These are phyloP conservation scores for Marcusenius ussheri DNA, from an alignment of 2,113 vertebrate species.

Conservation along the genomic window DNA sequence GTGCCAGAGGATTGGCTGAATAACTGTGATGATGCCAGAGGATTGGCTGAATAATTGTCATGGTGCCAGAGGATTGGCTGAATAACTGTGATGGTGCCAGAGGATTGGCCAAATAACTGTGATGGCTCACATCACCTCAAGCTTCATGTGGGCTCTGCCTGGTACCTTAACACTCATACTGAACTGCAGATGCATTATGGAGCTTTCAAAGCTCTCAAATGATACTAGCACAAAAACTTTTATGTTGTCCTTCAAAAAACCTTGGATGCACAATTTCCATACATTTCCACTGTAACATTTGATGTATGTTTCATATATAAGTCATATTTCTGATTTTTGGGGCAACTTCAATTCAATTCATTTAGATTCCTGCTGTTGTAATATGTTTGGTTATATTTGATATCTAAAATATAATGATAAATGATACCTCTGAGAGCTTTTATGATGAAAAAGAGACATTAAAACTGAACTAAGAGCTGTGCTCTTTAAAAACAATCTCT, in stretches of 20 bases:
- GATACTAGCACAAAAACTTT: neutral
- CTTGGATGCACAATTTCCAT: neutral
- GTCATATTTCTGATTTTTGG: neutral
- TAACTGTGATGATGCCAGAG: neutral
- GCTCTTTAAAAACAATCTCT: neutral
- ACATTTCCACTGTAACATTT: neutral
- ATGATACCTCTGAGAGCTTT: neutral
- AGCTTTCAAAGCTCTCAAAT: neutral
- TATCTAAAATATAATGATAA: neutral
- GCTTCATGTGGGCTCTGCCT: constrained; percentile 53
- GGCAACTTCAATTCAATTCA: neutral
- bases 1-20: neutral
- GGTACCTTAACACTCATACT: constrained; percentile 51
- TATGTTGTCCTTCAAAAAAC: neutral
- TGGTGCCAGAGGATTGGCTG: neutral
- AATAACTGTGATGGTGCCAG: neutral
- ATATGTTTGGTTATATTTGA: neutral
- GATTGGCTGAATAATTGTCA: neutral
- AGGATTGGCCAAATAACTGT: neutral
- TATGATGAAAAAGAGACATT: neutral
- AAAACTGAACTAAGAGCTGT: neutral
- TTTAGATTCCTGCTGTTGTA: neutral
- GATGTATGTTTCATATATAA: neutral
- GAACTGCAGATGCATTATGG: neutral
- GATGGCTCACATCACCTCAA: constrained; percentile 18